These are phyloP conservation scores for Ispidina picta DNA, from an alignment of 2,797 vertebrate species.

Conservation along the genomic window DNA sequence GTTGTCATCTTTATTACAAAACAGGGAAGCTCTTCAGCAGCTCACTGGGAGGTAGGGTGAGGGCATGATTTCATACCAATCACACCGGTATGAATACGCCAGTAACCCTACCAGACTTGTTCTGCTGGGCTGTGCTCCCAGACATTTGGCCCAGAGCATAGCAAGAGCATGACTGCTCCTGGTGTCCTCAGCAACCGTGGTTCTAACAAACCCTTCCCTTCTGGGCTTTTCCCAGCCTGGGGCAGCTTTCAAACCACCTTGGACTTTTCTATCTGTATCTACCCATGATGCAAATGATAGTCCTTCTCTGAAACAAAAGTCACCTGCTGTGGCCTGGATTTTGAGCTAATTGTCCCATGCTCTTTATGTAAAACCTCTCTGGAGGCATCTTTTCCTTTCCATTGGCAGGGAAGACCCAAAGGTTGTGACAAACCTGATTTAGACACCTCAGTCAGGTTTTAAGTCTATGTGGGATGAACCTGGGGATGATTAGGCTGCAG, in stretches of 20 bases:
- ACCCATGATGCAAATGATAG: rapidly evolving
- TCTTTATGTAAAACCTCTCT: neutral
- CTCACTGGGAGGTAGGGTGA: slow-evolving; percentile 58
- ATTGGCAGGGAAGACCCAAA: neutral
- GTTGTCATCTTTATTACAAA: slow-evolving; percentile 52
- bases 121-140: slow-evolving; percentile 2
- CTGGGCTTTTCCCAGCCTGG: neutral
- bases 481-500: neutral
- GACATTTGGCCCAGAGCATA: slow-evolving; percentile 3
- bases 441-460: neutral
- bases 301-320: neutral
- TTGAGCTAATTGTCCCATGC: neutral
- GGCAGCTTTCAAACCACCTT: neutral
- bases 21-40: slow-evolving; percentile 44
- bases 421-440: neutral
- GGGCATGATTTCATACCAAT: slow-evolving; percentile 46
- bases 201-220: slow-evolving; percentile 4
- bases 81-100: neutral
- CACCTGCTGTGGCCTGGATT: neutral
- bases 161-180: neutral
- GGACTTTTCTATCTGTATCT: neutral
- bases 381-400: neutral
- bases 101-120: slow-evolving; percentile 43
- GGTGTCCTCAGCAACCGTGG: slow-evolving; percentile 21
- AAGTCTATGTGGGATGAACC: neutral